A percentile compares a stretch with the other conserved stretches of the same genome.
Evolutionary conservation across 2,797 vertebrate species (phyloP).

Genomic region (Neomorphus geoffroyi): DNA sequence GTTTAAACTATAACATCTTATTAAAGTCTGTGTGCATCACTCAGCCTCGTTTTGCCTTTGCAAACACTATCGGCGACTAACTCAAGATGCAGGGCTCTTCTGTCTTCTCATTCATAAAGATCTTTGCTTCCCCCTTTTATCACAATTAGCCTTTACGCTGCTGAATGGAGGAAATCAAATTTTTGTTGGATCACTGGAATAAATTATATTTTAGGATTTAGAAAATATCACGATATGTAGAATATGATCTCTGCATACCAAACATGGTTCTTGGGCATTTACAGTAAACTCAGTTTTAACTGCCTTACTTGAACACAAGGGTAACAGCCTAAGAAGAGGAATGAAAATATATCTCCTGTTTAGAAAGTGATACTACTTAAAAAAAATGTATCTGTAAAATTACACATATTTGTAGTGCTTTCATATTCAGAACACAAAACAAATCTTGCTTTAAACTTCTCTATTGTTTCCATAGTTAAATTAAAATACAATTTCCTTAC

Average conservation of each 20-base stretch:
- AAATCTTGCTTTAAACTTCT: not conserved
- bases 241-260: not conserved
- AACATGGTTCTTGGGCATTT: not conserved
- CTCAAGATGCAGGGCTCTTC: accelerated
- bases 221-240: not conserved
- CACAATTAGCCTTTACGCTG: not conserved
- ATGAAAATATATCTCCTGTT: not conserved
- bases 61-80: not conserved
- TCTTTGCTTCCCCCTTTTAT: not conserved
- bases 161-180: not conserved
- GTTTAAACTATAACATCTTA: not conserved
- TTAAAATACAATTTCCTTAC: not conserved
- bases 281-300: not conserved
- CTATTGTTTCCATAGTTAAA: not conserved
- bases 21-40: not conserved
- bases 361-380: not conserved
- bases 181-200: not conserved
- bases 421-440: not conserved
- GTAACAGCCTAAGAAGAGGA: not conserved
- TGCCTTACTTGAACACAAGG: not conserved
- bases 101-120: not conserved
- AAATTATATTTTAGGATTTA: not conserved
- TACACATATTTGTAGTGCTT: not conserved
- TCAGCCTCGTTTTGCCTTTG: not conserved
- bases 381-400: not conserved